phyloP scores from a whole-genome alignment of 1,140 invertebrate genomes.

The Sitophilus oryzae region DNA sequence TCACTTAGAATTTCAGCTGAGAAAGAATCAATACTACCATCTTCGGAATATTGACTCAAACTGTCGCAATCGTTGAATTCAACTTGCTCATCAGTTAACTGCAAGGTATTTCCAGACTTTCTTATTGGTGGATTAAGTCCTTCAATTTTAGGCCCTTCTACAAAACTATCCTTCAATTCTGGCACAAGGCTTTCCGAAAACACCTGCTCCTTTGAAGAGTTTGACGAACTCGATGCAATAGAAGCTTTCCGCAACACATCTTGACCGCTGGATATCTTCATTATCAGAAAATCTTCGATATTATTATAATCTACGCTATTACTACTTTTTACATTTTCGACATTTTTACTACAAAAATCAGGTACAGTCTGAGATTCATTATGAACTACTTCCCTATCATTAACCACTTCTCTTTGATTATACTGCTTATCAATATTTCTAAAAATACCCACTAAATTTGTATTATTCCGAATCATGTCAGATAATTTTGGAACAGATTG shows the following conservation, averaged over 20 bases:
- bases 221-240: background rate
- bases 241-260: background rate
- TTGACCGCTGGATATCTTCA: background rate
- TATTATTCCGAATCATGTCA: conserved; percentile 24
- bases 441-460: conserved; percentile 10
- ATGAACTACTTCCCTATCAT: conserved; percentile 4
- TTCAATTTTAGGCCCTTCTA: conserved; percentile 5
- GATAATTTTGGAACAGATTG: conserved; percentile 23
- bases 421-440: background rate
- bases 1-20: background rate
- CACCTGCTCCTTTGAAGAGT: conserved; percentile 6
- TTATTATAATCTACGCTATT: background rate
- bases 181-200: conserved; percentile 4
- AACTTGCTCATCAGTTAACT: background rate
- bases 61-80: background rate
- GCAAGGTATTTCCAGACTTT: background rate
- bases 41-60: background rate
- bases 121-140: background rate
- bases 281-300: background rate
- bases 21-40: background rate
- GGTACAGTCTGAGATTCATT: conserved; percentile 24
- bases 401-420: conserved; percentile 7
- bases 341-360: conserved; percentile 14
- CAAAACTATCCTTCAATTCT: conserved; percentile 10
- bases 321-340: conserved; percentile 16